Evolutionary conservation across 2,113 vertebrate species (phyloP).

Genomic region (Corythoichthys haematopterus): DNA sequence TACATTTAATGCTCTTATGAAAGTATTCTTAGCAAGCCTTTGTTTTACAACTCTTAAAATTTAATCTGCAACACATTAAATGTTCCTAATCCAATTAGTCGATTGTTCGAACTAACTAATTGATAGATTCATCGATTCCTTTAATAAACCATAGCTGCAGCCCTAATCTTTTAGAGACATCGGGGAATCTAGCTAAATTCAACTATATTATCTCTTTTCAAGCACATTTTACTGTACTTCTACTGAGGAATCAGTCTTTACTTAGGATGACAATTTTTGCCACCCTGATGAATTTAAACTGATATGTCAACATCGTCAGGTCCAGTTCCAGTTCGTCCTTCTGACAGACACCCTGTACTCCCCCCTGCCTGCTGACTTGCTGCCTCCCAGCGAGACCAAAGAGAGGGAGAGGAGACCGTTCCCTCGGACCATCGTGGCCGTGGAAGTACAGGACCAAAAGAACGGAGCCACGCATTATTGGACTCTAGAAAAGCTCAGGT

Average conservation of each 20-base stretch:
- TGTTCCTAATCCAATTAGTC: too few species aligned
- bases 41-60: too few species aligned
- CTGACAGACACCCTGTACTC: conserved; percentile 96
- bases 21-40: too few species aligned
- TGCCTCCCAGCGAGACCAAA: conserved; percentile 84
- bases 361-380: conserved; percentile 86
- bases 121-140: too few species aligned
- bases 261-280: background rate
- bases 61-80: too few species aligned
- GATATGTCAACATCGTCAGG: conserved; percentile 63
- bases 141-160: too few species aligned
- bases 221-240: too few species aligned
- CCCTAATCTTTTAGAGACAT: background rate
- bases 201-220: background rate
- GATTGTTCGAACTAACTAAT: too few species aligned
- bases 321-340: conserved; percentile 98
- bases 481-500: conserved; percentile 97
- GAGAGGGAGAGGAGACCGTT: conserved; percentile 88
- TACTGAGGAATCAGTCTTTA: background rate
- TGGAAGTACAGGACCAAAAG: conserved; percentile 97
- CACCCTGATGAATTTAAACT: background rate
- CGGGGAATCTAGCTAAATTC: background rate
- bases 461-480: conserved; percentile 97
- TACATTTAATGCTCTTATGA: too few species aligned
- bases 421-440: conserved; percentile 89